These are phyloP conservation scores for Poecilia gillii DNA, from an alignment of 2,797 vertebrate species.

Conservation along the genomic window DNA sequence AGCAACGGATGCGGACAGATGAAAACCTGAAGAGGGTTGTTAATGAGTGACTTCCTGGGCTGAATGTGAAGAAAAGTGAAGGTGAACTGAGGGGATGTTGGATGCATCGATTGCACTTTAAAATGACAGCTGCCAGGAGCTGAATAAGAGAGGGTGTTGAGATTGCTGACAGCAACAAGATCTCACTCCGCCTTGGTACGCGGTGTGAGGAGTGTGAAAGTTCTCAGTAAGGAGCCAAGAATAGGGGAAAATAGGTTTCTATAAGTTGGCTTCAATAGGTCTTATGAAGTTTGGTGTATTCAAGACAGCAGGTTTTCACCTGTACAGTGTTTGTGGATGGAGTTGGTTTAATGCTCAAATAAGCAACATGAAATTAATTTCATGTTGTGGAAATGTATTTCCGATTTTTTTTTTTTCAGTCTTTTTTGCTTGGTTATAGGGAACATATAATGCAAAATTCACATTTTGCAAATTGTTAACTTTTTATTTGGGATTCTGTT, in stretches of 20 bases:
- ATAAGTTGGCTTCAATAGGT: neutral
- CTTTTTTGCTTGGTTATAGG: too few species aligned
- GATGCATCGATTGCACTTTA: constrained; percentile 4
- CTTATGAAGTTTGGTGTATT: neutral
- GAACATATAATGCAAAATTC: too few species aligned
- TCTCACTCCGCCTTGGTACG: neutral
- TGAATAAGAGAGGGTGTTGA: neutral
- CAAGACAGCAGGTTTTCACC: neutral
- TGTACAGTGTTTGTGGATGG: too few species aligned
- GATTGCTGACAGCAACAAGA: constrained; percentile 7
- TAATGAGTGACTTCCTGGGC: neutral
- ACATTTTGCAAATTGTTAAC: too few species aligned
- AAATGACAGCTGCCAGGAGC: constrained; percentile 17
- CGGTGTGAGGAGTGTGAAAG: constrained; percentile 3
- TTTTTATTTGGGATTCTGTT: too few species aligned
- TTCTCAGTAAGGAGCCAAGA: neutral
- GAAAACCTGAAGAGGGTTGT: neutral
- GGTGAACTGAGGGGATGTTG: neutral
- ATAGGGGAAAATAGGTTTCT: neutral
- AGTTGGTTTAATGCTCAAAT: neutral
- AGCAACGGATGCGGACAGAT: neutral
- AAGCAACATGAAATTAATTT: neutral
- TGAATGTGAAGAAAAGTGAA: constrained; percentile 6
- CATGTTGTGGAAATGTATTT: too few species aligned
- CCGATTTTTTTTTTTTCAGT: too few species aligned